phyloP scores from a whole-genome alignment of 2,797 vertebrate genomes.

The Bucorvus abyssinicus region DNA sequence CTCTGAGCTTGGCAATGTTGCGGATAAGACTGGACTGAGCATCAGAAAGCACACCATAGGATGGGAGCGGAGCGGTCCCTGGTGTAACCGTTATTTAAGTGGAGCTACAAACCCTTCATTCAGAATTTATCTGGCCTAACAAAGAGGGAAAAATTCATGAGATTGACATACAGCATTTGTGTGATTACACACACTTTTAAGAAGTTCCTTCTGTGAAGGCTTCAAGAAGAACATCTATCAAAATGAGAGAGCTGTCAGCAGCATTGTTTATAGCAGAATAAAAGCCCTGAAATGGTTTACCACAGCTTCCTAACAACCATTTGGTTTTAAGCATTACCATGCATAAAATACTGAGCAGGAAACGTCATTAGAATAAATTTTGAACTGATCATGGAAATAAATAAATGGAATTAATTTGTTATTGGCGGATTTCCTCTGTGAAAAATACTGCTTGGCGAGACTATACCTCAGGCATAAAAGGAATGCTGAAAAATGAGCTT shows the following conservation, averaged over 20 bases:
- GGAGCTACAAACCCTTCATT: not conserved
- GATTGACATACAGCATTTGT: not conserved
- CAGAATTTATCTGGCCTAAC: not conserved
- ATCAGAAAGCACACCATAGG: not conserved
- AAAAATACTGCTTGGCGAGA: not conserved
- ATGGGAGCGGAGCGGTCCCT: not conserved
- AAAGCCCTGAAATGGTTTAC: not conserved
- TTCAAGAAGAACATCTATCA: not conserved
- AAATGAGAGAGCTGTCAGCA: not conserved
- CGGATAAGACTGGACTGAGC: not conserved
- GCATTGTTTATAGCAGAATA: not conserved
- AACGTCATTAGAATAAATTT: not conserved
- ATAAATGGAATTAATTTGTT: constrained; percentile 1
- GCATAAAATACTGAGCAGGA: not conserved
- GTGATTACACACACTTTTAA: not conserved
- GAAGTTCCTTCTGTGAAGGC: not conserved
- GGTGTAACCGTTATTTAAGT: not conserved
- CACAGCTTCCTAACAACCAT: not conserved
- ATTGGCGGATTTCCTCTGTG: constrained; percentile 11
- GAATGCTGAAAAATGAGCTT: not conserved
- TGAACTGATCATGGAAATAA: constrained; percentile 7
- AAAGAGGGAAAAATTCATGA: not conserved
- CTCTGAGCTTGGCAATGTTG: not conserved
- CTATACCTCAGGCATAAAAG: not conserved
- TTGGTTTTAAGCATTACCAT: not conserved